A percentile compares a stretch with the other conserved stretches of the same genome.
Evolutionary conservation across 2,888 invertebrate species (phyloP).

Genomic region (Conistra vaccinii): DNA sequence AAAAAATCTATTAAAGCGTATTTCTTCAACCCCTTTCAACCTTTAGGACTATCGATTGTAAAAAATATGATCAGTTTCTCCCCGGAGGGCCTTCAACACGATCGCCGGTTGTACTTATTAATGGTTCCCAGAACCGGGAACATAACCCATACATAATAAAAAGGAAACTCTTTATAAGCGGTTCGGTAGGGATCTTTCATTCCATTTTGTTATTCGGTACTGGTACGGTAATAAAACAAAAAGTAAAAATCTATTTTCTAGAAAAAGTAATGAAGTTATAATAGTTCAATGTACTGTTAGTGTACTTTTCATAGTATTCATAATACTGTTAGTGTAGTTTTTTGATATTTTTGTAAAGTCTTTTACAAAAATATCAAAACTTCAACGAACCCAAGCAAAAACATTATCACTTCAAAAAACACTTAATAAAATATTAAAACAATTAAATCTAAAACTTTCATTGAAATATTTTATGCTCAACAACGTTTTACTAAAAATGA

Average conservation of each 20-base stretch:
- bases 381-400: not conserved
- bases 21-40: conserved; percentile 6
- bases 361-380: not conserved
- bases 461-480: not conserved
- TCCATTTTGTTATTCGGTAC: not conserved
- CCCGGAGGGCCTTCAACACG: conserved; percentile 19
- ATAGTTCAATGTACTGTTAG: too few species aligned
- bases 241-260: not conserved
- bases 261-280: not conserved
- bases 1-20: not conserved
- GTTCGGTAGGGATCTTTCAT: not conserved
- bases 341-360: too few species aligned
- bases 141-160: conserved; percentile 8
- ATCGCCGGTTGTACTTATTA: not conserved
- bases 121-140: conserved; percentile 12
- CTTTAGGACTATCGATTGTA: not conserved
- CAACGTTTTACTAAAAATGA: conserved; percentile 3
- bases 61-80: conserved; percentile 26
- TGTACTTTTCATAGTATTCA: too few species aligned
- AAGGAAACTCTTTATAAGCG: not conserved
- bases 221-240: not conserved
- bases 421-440: not conserved
- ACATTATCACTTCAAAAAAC: not conserved
- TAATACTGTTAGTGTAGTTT: too few species aligned
- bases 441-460: not conserved